A percentile compares a stretch with the other conserved stretches of the same genome.
These are phyloP conservation scores for Lasioglossum lativentre DNA, from an alignment of 2,888 invertebrate genomes.

Conservation along the genomic window DNA sequence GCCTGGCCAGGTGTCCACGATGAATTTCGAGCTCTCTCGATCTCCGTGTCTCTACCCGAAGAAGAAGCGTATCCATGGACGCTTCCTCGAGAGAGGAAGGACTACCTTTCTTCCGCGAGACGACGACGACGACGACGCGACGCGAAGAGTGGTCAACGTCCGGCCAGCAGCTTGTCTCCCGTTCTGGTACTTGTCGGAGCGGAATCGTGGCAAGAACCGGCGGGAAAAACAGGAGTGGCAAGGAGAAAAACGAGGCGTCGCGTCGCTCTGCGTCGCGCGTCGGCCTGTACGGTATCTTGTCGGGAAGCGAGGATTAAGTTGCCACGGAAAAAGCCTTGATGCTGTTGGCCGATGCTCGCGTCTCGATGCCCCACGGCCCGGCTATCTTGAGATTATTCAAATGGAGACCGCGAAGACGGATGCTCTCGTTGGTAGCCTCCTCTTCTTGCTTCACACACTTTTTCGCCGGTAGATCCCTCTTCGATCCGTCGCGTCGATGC, in stretches of 20 bases:
- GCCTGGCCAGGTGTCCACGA: not conserved
- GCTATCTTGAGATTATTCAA: slow-evolving; percentile 32
- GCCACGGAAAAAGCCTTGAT: not conserved
- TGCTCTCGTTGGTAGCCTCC: not conserved
- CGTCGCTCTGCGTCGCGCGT: slow-evolving; percentile 35
- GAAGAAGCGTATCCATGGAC: not conserved
- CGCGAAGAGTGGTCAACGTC: slow-evolving; percentile 61
- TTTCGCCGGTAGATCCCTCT: not conserved
- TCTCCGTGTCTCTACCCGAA: not conserved
- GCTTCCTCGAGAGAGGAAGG: not conserved
- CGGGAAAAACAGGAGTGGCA: slow-evolving; percentile 45
- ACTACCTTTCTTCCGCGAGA: slow-evolving; percentile 1
- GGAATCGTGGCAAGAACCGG: slow-evolving; percentile 43
- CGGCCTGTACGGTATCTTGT: slow-evolving; percentile 49
- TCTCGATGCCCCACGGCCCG: slow-evolving; percentile 23
- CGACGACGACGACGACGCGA: slow-evolving; percentile 3
- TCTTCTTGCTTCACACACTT: not conserved
- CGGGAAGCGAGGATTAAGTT: slow-evolving; percentile 47
- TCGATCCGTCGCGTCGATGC: not conserved
- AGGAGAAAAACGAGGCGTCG: slow-evolving; percentile 58
- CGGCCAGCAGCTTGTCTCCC: slow-evolving; percentile 32
- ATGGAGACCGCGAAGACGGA: slow-evolving; percentile 2
- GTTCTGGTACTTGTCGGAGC: slow-evolving; percentile 50
- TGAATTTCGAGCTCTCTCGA: not conserved
- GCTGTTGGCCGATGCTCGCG: not conserved